Evolutionary conservation across 2,113 vertebrate species (phyloP).

Genomic region (Myrmecophaga tridactyla): DNA sequence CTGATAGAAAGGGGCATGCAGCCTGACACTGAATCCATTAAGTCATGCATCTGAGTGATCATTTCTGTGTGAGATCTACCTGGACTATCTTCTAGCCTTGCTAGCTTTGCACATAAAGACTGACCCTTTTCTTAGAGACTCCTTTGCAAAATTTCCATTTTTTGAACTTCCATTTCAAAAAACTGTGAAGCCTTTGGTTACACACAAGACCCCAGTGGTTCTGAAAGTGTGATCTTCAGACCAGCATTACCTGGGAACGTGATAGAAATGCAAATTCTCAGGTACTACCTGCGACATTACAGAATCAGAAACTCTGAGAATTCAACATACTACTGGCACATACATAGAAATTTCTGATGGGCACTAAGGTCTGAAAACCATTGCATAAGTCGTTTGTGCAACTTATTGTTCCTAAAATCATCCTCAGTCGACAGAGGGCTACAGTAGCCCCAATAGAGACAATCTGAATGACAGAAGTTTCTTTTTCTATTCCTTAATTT

Average conservation of each 20-base stretch:
- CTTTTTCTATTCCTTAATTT: no score
- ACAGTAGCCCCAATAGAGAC: neutral
- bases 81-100: neutral
- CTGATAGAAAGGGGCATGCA: neutral
- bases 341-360: no score
- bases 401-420: neutral
- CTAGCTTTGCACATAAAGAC: neutral
- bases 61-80: neutral
- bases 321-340: no score
- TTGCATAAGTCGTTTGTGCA: neutral
- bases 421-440: neutral
- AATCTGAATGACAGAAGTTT: neutral
- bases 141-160: neutral
- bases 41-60: neutral
- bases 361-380: neutral
- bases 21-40: neutral
- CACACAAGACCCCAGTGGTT: neutral
- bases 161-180: conserved; percentile 27
- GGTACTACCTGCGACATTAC: neutral
- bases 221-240: neutral
- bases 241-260: neutral
- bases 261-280: neutral
- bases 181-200: neutral
- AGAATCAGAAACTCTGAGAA: neutral
- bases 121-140: neutral